Evolutionary conservation across 2,888 invertebrate genomes (phyloP), one percentile per base, ranked within the genome.

Genomic region (Blomia tropicalis): DNA sequence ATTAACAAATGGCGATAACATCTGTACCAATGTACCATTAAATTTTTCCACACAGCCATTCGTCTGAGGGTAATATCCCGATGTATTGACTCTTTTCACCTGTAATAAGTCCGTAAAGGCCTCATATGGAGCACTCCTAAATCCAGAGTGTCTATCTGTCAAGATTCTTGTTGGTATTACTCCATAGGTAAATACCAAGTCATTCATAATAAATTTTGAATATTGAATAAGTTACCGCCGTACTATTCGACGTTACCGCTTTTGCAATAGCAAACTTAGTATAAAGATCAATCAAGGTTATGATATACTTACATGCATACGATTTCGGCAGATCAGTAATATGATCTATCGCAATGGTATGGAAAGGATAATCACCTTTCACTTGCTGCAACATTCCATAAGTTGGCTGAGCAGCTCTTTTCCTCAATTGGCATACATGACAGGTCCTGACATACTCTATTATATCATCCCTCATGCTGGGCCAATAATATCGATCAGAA

Each of bases 1-100:
- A 7, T 56, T 58, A n/a, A 67, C 63, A 41, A 65, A 69, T 22
- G 60, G 43, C 0, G 64, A 56, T 0, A 70, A 17, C 67, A 68
- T 67, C 2, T 58, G 43, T 0, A 63, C 63, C 5, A 70, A 19
- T 1, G 67, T 67, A n/a, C 44, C 44, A 41, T 69, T 25, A 1
- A 3, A 1, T 7, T 41, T 1, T 62, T 62, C 58, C 1, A n/a
- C 47, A 2, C 27, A 27, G 7, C 62, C 62, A 30, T 58, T 58
- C 14, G 41, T 23, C n/a, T 58, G 11, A n/a, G 62, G 62, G 5
- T 58, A 41, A 29, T 43, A 62, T 7, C 22, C 27, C 2, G 41
- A n/a, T 0, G 58, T 43, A 1, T 17, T 7, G 1, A 29, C 2
- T 7, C 56, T 56, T 43, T 25, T 58, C 4, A 36, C 17, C 1